Conservation (phyloP, 2,113 vertebrate genomes). For the Saimiri boliviensis region DNA sequence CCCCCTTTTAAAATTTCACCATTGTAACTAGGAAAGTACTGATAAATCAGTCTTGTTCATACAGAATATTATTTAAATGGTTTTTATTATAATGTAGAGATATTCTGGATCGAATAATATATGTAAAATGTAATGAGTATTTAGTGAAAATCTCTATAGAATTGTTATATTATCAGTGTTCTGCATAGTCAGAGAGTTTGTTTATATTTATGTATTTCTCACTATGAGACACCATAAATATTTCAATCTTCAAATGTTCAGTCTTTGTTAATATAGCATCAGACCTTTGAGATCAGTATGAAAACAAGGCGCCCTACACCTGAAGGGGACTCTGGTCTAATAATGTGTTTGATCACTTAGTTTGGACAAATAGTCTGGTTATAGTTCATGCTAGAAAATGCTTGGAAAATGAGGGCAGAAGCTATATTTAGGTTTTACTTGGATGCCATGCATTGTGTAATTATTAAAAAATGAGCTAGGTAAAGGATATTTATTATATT, state of each 20-base stretch:
- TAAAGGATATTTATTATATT: slow-evolving; percentile 22
- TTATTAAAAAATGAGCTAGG: slow-evolving; percentile 51
- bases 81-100: not conserved
- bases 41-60: not conserved
- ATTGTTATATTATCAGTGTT: not conserved
- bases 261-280: slow-evolving; percentile 9
- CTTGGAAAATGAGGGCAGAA: slow-evolving; percentile 48
- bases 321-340: not conserved
- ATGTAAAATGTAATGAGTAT: not conserved
- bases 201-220: not conserved
- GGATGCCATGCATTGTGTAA: not conserved
- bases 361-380: not conserved
- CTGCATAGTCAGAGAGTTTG: not conserved
- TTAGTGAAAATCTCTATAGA: not conserved
- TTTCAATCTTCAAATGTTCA: not conserved
- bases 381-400: not conserved
- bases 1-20: not conserved
- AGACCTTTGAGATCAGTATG: not conserved
- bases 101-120: not conserved
- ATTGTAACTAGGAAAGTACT: not conserved
- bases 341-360: slow-evolving; percentile 11
- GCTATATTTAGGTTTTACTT: slow-evolving; percentile 48
- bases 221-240: not conserved
- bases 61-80: not conserved
- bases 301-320: not conserved